Percentiles rank a stretch among this genome's conserved stretches.
Evolutionary conservation across 1,140 invertebrate genomes (phyloP).

Genomic region (Ladona fulva): DNA sequence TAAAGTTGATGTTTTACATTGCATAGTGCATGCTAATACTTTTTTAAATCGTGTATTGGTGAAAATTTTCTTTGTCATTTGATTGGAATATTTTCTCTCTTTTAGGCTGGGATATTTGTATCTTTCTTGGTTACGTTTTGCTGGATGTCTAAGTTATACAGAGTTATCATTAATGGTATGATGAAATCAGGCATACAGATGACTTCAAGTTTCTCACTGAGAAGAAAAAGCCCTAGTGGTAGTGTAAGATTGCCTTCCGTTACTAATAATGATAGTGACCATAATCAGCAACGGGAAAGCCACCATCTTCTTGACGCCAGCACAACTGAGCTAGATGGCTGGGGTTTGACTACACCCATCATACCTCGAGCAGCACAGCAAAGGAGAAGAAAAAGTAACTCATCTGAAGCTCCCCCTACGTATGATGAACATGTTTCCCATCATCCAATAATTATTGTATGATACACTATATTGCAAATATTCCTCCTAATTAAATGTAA

Average conservation of each 20-base stretch:
- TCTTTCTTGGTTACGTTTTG: not conserved
- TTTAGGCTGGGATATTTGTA: not conserved
- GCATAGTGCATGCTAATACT: not conserved
- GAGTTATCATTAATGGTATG: not conserved
- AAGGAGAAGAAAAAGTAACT: no score
- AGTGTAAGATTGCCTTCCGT: not conserved
- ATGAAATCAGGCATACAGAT: not conserved
- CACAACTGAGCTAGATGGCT: not conserved
- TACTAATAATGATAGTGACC: not conserved
- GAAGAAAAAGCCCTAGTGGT: not conserved
- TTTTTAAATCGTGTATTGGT: not conserved
- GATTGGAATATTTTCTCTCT: not conserved
- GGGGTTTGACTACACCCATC: not conserved
- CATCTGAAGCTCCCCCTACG: no score
- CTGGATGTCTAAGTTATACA: not conserved
- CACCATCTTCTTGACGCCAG: not conserved
- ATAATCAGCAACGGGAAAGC: not conserved
- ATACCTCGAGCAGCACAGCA: not conserved
- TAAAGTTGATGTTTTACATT: not conserved
- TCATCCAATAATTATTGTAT: no score
- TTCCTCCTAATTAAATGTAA: no score
- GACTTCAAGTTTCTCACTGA: not conserved
- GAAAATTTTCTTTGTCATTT: not conserved
- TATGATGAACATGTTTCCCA: no score
- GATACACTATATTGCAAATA: no score